Evolutionary conservation across 2,797 vertebrate genomes (phyloP).

Genomic region (Diglossa cyanea): DNA sequence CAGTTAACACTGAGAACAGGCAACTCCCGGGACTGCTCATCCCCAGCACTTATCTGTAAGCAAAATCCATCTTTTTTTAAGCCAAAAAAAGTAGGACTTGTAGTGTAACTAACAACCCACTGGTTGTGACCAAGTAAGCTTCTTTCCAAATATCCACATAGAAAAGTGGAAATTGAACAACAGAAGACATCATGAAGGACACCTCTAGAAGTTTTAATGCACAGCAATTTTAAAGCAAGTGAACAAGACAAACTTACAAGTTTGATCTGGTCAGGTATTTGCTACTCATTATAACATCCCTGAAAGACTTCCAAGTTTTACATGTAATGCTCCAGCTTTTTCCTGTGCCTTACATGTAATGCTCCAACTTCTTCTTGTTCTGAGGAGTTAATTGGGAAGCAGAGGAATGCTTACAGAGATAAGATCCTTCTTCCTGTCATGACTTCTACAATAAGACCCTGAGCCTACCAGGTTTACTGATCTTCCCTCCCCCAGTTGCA

Average conservation of each 20-base stretch:
- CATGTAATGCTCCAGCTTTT: not conserved
- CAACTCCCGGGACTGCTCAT: not conserved
- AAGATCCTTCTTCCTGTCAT: not conserved
- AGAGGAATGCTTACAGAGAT: not conserved
- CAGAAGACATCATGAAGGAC: not conserved
- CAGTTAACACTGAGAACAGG: not conserved
- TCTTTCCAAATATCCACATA: not conserved
- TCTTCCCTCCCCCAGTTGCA: not conserved
- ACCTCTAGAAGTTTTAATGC: not conserved
- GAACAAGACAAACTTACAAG: not conserved
- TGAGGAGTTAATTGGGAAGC: not conserved
- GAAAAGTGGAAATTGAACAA: not conserved
- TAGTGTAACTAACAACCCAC: not conserved
- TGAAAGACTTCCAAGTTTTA: not conserved
- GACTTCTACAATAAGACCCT: not conserved
- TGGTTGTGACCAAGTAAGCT: not conserved
- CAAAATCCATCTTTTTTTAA: not conserved
- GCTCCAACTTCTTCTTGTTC: not conserved
- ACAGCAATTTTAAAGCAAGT: not conserved
- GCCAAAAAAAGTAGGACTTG: not conserved
- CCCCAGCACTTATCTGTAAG: not conserved
- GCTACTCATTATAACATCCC: not conserved
- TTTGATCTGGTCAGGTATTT: not conserved
- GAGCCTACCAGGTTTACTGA: not conserved
- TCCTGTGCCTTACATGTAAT: not conserved